Conservation (phyloP, 2,888 invertebrate species). For the Machimus atricapillus region DNA sequence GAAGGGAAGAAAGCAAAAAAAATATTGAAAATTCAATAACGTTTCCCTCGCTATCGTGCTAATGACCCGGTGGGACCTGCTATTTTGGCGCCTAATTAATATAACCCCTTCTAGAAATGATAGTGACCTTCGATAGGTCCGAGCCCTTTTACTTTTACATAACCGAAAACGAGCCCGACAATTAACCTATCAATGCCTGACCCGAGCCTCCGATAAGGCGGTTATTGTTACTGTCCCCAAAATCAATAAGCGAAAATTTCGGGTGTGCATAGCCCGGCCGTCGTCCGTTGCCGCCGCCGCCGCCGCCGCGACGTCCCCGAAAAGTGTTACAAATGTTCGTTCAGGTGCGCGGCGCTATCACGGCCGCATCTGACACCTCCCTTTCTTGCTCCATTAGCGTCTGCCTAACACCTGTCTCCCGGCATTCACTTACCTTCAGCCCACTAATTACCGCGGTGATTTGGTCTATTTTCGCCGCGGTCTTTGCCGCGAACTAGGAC, state of each 20-base stretch:
- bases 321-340: neutral
- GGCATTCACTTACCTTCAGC: conserved; percentile 9
- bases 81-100: neutral
- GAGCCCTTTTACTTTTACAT: neutral
- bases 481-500: neutral
- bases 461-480: conserved; percentile 17
- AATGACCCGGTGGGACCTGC: neutral
- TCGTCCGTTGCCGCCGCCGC: neutral
- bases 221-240: neutral
- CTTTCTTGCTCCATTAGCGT: conserved; percentile 33
- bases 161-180: neutral
- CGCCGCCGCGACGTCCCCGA: neutral
- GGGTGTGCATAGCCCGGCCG: neutral
- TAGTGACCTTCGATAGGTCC: neutral
- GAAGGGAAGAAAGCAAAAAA: neutral
- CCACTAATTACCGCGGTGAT: conserved; percentile 21
- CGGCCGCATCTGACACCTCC: conserved; percentile 14
- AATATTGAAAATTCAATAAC: neutral
- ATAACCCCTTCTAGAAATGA: neutral
- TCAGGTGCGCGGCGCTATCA: neutral
- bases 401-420: conserved; percentile 30
- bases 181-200: neutral
- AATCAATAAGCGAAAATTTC: neutral
- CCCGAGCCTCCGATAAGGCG: neutral
- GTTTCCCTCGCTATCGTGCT: neutral